Evolutionary conservation across 2,113 vertebrate species (phyloP).

Genomic region (Chlorocebus sabaeus): DNA sequence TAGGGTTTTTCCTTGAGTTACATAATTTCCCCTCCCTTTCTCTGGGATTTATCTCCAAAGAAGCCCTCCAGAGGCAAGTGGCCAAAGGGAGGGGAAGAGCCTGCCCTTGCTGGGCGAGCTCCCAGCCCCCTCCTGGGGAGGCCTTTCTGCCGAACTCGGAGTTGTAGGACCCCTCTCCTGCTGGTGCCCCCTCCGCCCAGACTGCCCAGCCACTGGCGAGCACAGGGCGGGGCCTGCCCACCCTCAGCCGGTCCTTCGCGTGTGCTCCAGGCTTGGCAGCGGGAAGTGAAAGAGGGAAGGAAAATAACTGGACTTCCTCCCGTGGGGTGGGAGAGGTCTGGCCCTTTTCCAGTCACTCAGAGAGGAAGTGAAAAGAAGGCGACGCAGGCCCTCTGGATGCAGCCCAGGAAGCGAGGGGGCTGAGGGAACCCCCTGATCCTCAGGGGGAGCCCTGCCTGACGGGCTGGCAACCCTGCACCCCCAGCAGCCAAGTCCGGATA

Average conservation of each 20-base stretch:
- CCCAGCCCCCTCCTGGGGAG: no score
- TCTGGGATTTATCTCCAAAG: background rate
- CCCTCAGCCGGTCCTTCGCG: no score
- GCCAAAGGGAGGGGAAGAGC: background rate
- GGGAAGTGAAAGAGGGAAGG: background rate
- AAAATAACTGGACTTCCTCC: background rate
- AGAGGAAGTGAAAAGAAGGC: background rate
- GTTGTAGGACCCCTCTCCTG: background rate
- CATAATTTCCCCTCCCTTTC: background rate
- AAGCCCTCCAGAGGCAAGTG: fast-evolving
- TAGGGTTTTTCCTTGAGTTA: background rate
- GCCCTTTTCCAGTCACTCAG: background rate
- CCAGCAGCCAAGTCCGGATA: no score
- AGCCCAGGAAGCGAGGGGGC: background rate
- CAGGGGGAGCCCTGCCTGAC: fast-evolving
- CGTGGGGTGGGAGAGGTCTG: background rate
- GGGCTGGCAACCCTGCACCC: background rate
- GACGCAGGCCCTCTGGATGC: fast-evolving
- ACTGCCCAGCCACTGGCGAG: background rate
- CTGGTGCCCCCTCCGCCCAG: background rate
- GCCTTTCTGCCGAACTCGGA: background rate
- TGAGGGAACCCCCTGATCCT: background rate
- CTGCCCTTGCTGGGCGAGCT: background rate
- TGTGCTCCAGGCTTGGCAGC: fast-evolving
- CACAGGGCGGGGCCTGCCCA: fast-evolving